These are phyloP conservation scores for Limenitis camilla DNA, from an alignment of 2,888 invertebrate species.

Conservation along the genomic window DNA sequence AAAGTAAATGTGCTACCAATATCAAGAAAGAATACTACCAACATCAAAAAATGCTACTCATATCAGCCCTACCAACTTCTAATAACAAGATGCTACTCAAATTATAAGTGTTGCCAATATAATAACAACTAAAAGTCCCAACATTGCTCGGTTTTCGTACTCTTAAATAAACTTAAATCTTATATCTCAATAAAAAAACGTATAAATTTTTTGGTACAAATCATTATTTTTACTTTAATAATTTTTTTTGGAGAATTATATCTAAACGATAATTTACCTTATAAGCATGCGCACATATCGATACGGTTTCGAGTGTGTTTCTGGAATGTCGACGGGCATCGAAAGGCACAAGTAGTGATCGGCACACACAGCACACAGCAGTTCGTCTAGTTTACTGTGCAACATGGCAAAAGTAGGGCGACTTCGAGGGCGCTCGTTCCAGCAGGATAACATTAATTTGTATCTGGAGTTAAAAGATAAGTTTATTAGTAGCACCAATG, in stretches of 20 bases:
- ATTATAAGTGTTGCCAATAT: no score
- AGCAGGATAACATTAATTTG: constrained; percentile 83
- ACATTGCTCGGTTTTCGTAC: constrained; percentile 38
- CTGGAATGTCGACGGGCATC: constrained; percentile 27
- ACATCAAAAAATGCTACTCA: no score
- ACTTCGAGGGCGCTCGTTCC: constrained; percentile 79
- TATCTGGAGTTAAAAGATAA: constrained; percentile 72
- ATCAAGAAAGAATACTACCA: no score
- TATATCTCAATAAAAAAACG: no score
- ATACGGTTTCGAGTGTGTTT: constrained; percentile 14
- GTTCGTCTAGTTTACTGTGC: constrained; percentile 48
- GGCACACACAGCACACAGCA: constrained; percentile 48
- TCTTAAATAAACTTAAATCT: constrained; percentile 49
- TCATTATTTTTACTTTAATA: no score
- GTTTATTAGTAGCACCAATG: not conserved
- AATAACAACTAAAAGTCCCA: no score
- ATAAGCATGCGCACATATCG: constrained; percentile 42
- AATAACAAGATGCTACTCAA: no score
- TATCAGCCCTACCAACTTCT: no score
- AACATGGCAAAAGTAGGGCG: constrained; percentile 83
- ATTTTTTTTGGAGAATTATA: no score
- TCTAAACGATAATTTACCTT: constrained; percentile 28
- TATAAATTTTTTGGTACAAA: no score
- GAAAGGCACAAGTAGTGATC: constrained; percentile 55
- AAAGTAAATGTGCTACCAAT: no score